phyloP scores from a whole-genome alignment of 2,113 vertebrate genomes.

The Sander vitreus region DNA sequence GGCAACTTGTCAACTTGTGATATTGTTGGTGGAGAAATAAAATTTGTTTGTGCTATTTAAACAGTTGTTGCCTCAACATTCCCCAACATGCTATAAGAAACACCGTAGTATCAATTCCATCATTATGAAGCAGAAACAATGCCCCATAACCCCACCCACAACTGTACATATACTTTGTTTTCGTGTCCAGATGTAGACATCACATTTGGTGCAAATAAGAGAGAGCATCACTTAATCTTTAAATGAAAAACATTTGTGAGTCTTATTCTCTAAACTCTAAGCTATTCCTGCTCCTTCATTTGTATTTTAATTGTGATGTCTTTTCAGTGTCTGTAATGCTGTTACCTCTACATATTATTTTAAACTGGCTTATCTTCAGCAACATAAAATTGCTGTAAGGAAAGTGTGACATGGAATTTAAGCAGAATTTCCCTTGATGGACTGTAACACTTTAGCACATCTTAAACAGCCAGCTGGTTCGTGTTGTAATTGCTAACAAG shows the following conservation, averaged over 20 bases:
- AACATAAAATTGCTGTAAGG: slow-evolving; percentile 2
- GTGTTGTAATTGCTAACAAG: slow-evolving; percentile 50
- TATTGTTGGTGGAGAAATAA: background rate
- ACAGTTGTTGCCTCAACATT: background rate
- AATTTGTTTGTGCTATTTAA: background rate
- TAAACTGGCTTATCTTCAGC: slow-evolving; percentile 19
- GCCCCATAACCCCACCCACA: background rate
- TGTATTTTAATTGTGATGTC: background rate
- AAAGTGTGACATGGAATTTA: slow-evolving; percentile 31
- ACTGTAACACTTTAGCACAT: slow-evolving; percentile 44
- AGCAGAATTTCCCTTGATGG: slow-evolving; percentile 31
- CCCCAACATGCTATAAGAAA: background rate
- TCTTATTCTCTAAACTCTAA: background rate
- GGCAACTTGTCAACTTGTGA: background rate
- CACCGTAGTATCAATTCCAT: background rate
- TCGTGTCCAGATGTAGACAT: background rate
- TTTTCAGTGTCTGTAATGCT: background rate
- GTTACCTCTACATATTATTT: background rate
- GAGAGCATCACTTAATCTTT: background rate
- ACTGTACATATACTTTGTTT: background rate
- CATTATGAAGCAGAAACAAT: background rate
- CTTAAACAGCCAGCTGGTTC: slow-evolving; percentile 52
- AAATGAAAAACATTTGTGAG: background rate
- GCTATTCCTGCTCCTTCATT: background rate
- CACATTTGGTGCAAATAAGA: background rate